Percentiles rank a stretch among this genome's conserved stretches.
Evolutionary conservation across 2,888 invertebrate species (phyloP).

Genomic region (Leucoma salicis): DNA sequence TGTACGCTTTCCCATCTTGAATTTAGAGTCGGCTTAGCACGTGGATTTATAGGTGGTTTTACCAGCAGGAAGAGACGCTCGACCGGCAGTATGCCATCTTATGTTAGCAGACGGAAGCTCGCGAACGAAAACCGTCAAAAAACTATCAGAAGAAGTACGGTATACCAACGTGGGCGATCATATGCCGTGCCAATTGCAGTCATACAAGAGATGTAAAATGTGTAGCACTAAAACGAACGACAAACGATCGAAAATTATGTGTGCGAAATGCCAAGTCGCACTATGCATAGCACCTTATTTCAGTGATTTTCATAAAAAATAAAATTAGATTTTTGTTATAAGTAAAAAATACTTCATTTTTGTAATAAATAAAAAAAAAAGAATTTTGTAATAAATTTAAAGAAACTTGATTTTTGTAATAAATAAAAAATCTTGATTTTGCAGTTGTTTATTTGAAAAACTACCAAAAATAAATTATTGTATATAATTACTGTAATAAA

Average conservation of each 20-base stretch:
- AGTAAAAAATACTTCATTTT: too few relatives aligned
- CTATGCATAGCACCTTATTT: slow-evolving; percentile 1
- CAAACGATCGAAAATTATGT: not conserved
- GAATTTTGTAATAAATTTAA: too few relatives aligned
- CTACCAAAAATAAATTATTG: too few relatives aligned
- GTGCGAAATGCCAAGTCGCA: not conserved
- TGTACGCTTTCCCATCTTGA: slow-evolving; percentile 21
- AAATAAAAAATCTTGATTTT: too few relatives aligned
- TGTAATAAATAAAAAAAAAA: too few relatives aligned
- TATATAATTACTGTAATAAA: too few relatives aligned
- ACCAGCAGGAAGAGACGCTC: slow-evolving; percentile 21
- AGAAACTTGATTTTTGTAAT: too few relatives aligned
- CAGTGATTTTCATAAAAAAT: not conserved
- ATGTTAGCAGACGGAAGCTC: slow-evolving; percentile 9
- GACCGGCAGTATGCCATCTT: slow-evolving; percentile 7
- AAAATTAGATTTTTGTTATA: too few relatives aligned
- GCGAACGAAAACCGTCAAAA: not conserved
- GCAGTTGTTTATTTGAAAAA: too few relatives aligned
- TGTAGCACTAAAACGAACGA: not conserved
- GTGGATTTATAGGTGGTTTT: slow-evolving; percentile 26
- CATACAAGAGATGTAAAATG: not conserved
- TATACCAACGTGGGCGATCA: not conserved
- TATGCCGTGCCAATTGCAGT: not conserved
- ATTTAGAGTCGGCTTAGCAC: slow-evolving; percentile 27
- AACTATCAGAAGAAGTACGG: not conserved